phyloP scores from a whole-genome alignment of 2,113 vertebrate species.

The Bettongia penicillata region DNA sequence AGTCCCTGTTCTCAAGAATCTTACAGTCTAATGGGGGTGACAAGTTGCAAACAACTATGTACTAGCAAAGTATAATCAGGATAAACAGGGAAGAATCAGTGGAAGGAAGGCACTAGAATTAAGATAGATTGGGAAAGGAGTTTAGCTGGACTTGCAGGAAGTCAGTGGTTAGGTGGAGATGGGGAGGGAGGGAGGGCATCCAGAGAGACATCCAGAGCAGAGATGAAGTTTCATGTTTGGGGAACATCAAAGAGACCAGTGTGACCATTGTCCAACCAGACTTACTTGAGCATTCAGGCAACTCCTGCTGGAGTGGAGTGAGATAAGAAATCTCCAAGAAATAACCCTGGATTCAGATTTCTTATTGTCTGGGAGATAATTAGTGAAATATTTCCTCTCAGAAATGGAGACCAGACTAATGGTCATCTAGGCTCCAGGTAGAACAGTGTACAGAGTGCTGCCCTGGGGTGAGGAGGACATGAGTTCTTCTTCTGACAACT shows the following conservation, averaged over 20 bases:
- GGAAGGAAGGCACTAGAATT: background rate
- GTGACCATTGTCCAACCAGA: background rate
- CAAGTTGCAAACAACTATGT: background rate
- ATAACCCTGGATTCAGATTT: background rate
- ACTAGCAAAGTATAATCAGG: background rate
- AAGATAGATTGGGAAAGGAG: background rate
- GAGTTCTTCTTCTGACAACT: background rate
- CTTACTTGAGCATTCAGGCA: background rate
- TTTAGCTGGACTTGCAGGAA: background rate
- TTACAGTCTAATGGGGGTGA: background rate
- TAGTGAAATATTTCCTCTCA: background rate
- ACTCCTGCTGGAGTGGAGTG: background rate
- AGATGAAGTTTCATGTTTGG: too few species aligned
- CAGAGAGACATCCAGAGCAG: background rate
- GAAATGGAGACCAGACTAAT: background rate
- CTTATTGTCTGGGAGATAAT: background rate
- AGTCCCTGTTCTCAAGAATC: background rate
- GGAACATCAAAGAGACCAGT: background rate
- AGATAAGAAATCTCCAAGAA: background rate
- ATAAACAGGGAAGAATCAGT: background rate
- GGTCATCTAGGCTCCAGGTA: background rate
- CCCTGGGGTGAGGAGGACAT: background rate
- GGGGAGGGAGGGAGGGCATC: background rate
- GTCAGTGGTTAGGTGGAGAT: background rate
- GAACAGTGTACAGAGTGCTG: too few species aligned